These are phyloP conservation scores for Poecilia latipinna DNA, from an alignment of 2,113 vertebrate species.

Conservation along the genomic window DNA sequence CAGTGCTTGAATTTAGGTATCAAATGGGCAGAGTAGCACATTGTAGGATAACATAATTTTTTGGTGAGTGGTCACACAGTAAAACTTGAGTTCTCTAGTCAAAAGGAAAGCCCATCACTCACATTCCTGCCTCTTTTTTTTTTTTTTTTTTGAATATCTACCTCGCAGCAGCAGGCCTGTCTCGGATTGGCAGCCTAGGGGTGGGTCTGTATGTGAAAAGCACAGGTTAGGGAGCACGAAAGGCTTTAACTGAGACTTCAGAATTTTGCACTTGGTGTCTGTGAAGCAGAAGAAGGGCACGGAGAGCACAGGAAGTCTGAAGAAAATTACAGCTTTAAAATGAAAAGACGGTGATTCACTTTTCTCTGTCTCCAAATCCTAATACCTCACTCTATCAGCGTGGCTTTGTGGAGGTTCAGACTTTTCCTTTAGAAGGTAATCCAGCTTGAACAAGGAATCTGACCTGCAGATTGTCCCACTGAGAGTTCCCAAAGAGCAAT, in stretches of 20 bases:
- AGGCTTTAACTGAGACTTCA: constrained; percentile 38
- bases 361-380: constrained; percentile 62
- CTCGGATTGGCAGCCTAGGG: constrained; percentile 46
- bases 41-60: constrained; percentile 27
- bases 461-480: constrained; percentile 44
- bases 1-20: constrained; percentile 1
- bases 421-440: constrained; percentile 75
- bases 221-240: constrained; percentile 41
- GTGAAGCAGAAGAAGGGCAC: constrained; percentile 6
- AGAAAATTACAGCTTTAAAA: constrained; percentile 68
- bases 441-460: constrained; percentile 54
- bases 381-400: constrained; percentile 48
- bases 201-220: constrained; percentile 40
- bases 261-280: constrained; percentile 15
- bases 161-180: not conserved
- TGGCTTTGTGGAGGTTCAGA: constrained; percentile 60
- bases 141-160: constrained; percentile 8
- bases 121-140: not conserved
- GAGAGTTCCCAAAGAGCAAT: constrained; percentile 34
- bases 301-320: constrained; percentile 51
- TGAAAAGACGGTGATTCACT: constrained; percentile 58
- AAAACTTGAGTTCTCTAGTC: constrained; percentile 37
- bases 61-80: constrained; percentile 27
- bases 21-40: not conserved
- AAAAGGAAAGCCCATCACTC: constrained; percentile 4